Evolutionary conservation across 2,797 vertebrate species (phyloP).

Genomic region (Echeneis naucrates): DNA sequence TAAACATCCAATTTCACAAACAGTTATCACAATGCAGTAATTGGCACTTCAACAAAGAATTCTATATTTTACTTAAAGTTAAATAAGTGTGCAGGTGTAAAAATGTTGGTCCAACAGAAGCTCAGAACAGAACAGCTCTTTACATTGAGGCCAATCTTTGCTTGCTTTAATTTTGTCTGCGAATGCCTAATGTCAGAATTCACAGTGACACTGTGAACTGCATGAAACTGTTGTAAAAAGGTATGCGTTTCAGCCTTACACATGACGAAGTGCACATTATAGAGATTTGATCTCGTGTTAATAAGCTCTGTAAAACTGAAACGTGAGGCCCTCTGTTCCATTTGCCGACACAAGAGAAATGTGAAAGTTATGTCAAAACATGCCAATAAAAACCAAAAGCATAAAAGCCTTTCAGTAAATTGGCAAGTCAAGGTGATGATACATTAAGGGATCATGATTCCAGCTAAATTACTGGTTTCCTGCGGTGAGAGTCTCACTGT

Average conservation of each 20-base stretch:
- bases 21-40: conserved; percentile 26
- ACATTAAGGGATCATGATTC: not conserved
- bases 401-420: not conserved
- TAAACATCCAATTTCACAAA: conserved; percentile 48
- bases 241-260: not conserved
- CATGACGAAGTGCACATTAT: not conserved
- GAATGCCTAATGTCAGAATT: not conserved
- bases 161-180: not conserved
- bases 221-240: not conserved
- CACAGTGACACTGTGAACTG: not conserved
- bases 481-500: not conserved
- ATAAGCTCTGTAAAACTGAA: not conserved
- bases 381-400: not conserved
- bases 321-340: not conserved
- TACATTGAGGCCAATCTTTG: not conserved
- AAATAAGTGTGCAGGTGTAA: conserved; percentile 6
- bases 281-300: not conserved
- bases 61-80: conserved; percentile 8
- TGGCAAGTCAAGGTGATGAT: not conserved
- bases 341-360: not conserved
- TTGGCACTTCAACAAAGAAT: conserved; percentile 25
- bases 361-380: not conserved
- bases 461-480: not conserved
- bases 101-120: conserved; percentile 5
- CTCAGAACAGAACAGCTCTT: too few species aligned